Base-by-base conservation (phyloP, 2,113 vertebrate species). In the Phalacrocorax aristotelis region DNA sequence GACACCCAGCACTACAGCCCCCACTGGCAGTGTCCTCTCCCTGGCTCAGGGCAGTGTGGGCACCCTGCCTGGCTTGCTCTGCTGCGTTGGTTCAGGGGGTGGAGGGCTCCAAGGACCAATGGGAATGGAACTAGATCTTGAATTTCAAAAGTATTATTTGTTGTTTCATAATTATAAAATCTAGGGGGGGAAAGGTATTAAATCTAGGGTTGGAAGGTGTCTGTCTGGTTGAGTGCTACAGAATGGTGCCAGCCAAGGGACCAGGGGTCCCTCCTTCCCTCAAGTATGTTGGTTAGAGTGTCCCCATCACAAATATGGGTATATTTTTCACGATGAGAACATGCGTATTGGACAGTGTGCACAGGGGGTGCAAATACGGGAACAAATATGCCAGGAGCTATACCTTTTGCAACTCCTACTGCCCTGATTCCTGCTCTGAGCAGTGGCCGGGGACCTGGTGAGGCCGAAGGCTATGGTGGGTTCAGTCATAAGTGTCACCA, bases 301-400 rank as follows among this genome's bases (percentile, higher is more conserved):
- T 29, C 46, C 32, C 44, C 11, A 9, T 58, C 66, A 48, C 64
- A 54, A 62, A 80, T 16, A 7, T 1, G 2, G 17, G 10, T 7
- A 11, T 40, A 11, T 40, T 85, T 55, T 36, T 52, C 40, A 8
- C 2, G 1, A 26, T 17, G 6, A 19, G 19, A 8, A 5, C 0
- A 0, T 42, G 8, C 0, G 1, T 11, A 3, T 21, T 3, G 1
- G 66, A 3, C 27, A 34, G 15, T 1, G 0, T 10, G n/a, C 30
- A 14, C 48, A 23, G 79, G 54, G 62, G 18, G 34, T 40, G 48
- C 15, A 14, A 19, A 9, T 8, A 21, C 6, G 19, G n/a, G 16
- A 7, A 18, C 11, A 7, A 2, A 6, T 6, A 8, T 11, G 19
- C 23, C 9, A 3, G 34, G 55, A 30, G 10, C 48, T 25, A 11